Evolutionary conservation across 2,888 invertebrate species (phyloP).

Genomic region (Eilema caniola): DNA sequence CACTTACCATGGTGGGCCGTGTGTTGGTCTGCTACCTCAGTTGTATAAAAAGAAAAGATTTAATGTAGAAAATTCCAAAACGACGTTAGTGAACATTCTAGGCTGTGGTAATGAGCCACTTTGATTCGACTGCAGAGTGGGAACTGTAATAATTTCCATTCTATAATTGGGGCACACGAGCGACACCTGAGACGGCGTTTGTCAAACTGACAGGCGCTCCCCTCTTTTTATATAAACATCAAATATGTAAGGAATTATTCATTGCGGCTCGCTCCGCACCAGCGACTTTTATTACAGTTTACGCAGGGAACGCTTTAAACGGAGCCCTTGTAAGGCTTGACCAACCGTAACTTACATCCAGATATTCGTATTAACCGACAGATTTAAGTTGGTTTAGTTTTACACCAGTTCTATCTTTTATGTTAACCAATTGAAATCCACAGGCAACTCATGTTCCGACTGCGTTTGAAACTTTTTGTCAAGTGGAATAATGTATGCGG

Average conservation of each 20-base stretch:
- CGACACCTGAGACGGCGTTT: conserved; percentile 64
- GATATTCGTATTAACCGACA: too few species aligned
- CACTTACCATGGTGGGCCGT: too few species aligned
- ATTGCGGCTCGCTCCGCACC: conserved; percentile 54
- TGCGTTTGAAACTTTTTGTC: too few species aligned
- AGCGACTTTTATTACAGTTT: conserved; percentile 59
- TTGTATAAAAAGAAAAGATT: too few species aligned
- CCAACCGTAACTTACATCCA: too few species aligned
- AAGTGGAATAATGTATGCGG: neutral
- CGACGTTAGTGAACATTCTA: conserved; percentile 24
- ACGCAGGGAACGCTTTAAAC: conserved; percentile 36
- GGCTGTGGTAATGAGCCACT: conserved; percentile 54
- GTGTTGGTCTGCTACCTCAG: too few species aligned
- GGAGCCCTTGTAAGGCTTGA: neutral
- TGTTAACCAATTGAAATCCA: too few species aligned
- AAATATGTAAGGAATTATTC: conserved; percentile 65
- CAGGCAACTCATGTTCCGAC: too few species aligned
- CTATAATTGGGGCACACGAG: conserved; percentile 62
- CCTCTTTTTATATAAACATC: conserved; percentile 63
- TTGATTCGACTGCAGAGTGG: conserved; percentile 43
- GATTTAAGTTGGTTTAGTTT: too few species aligned
- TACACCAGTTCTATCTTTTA: too few species aligned
- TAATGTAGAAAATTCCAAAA: conserved; percentile 23
- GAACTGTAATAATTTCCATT: conserved; percentile 61
- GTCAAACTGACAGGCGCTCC: conserved; percentile 62